Percentiles rank a stretch among this genome's conserved stretches.
Evolutionary conservation across 2,797 vertebrate genomes (phyloP).

Genomic region (Falco cherrug): DNA sequence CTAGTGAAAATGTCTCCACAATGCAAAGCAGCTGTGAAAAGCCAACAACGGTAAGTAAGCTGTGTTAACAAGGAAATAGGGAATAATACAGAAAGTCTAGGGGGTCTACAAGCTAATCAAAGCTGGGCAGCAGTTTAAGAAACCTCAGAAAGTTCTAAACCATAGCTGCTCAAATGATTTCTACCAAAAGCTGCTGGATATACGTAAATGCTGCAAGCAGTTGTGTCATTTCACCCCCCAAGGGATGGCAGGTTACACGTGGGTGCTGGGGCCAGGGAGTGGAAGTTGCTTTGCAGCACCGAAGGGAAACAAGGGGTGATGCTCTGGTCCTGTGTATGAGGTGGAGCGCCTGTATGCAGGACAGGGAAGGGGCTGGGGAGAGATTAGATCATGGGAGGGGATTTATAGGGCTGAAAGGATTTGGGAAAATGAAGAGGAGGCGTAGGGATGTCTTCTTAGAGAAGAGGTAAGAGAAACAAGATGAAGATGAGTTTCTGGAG

Average conservation of each 20-base stretch:
- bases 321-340: neutral
- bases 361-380: neutral
- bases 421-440: neutral
- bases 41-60: neutral
- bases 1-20: neutral
- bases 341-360: neutral
- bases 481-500: neutral
- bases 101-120: neutral
- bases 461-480: neutral
- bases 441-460: neutral
- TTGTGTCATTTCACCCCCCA: neutral
- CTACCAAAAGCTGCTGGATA: neutral
- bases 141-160: slow-evolving; percentile 2
- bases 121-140: neutral
- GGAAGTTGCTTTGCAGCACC: neutral
- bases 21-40: slow-evolving; percentile 26
- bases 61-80: neutral
- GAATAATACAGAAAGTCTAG: neutral
- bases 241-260: accelerated
- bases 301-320: neutral
- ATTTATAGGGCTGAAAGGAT: neutral
- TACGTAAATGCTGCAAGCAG: neutral
- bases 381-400: accelerated
- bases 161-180: neutral
- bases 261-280: neutral